Evolutionary conservation across 2,113 vertebrate genomes (phyloP), one percentile per base, ranked within the genome.

Genomic region (Hepsetus odoe): DNA sequence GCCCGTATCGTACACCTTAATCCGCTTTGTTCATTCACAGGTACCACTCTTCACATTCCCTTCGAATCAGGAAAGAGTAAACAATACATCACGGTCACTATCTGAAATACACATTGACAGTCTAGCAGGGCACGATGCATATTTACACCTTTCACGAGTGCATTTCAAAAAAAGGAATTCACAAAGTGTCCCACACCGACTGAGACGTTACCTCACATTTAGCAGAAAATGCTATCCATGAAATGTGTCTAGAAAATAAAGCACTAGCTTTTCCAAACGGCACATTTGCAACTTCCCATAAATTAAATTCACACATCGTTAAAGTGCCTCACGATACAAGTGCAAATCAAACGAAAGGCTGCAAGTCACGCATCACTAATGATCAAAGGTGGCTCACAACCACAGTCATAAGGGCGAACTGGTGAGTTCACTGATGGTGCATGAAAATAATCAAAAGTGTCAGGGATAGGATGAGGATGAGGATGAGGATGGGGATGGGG

Each of bases 271-370:
- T 26, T 30, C 16, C 46, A 49, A 35, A 58, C 71, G 67, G 20
- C 62, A 28, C 28, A 40, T 44, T 62, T 75, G 83, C 59, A 66
- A 80, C 79, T 86, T 83, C 84, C 85, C 81, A 88, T 86, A 77
- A 64, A 59, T 44, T 76, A 10, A 35, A 72, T 64, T 42, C 3
- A 44, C 30, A 24, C 61, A 49, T 42, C 55, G 28, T 66, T n/a
- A 82, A 85, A 85, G 82, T 83, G 80, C 83, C 72, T 84, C 77
- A 80, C 79, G 79, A 77, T 74, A 85, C 77, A 75, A 84, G 76
- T 85, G 81, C 84, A 87, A 86, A 82, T 80, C 67, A 82, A 74
- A 76, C 46, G 16, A 32, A 62, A 71, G 16, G 83, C 70, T 72
- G 56, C 65, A 70, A 70, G 74, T 80, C 74, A 82, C 68, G 46